Evolutionary conservation across 2,888 invertebrate species (phyloP), one percentile per base, ranked within the genome.

Genomic region (Meta bourneti): DNA sequence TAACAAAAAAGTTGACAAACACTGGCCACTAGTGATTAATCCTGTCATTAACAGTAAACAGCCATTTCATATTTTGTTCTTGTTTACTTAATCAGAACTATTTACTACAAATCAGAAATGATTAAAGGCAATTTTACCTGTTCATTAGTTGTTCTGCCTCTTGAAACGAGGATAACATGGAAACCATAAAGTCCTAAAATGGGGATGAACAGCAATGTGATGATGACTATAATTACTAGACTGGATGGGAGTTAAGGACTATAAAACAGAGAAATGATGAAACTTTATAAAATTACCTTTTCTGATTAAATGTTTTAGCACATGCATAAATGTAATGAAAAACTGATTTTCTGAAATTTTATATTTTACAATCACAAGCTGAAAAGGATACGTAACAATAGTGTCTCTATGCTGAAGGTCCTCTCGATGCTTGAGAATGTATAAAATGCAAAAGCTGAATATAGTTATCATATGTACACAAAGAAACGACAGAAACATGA

Each of bases 71-170:
- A 34, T 34, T 34, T 34, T 34, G 34, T 34, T 34, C 34, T 34
- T 34, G 34, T 1, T 34, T 34, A 34, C 34, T 34, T 34, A 34
- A 34, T 34, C 34, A 34, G 34, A 34, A 34, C 34, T 34, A 34
- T 34, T 34, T 34, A 34, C 1, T 4, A 34, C 4, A 34, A 34
- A 34, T 34, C 34, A 34, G 34, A 34, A 2, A 34, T 34, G 34
- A 34, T 34, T 34, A 34, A 34, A 34, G 4, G 34, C 34, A 34
- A 52, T 7, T n/a, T n/a, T 93, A 96, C 96, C 96, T 99, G 99
- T 96, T 99, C 99, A 95, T 99, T 99, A 93, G 99, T 99, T 90
- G 99, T 99, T 93, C 99, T 96, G 71, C 99, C 99, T 93, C 99
- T 96, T 52, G 98, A 97, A 87, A 99, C 99, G 94, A 99, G 96